Conservation (phyloP, 2,113 vertebrate genomes). For the Peromyscus polionotus region DNA sequence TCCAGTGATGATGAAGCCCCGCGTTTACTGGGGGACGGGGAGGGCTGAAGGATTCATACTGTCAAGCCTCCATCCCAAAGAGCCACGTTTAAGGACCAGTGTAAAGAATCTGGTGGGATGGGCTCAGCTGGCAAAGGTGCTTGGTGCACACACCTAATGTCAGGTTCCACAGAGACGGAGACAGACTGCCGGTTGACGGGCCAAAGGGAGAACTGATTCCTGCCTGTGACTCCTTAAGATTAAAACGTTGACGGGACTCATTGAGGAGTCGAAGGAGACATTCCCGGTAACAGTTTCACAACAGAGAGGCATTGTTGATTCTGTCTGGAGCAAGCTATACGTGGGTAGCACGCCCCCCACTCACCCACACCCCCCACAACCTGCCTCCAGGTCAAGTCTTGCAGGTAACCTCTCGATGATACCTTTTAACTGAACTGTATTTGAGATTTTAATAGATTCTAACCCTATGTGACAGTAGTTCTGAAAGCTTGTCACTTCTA, state of each 20-base stretch:
- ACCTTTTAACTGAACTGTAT: constrained; percentile 38
- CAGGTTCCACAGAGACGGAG: background rate
- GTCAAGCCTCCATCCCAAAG: background rate
- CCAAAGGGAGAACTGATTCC: background rate
- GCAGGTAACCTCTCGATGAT: background rate
- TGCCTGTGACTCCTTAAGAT: background rate
- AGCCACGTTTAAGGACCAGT: background rate
- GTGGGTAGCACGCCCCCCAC: background rate
- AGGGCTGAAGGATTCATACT: background rate
- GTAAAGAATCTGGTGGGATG: background rate
- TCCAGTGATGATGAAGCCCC: background rate
- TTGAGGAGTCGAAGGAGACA: background rate
- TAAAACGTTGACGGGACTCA: background rate
- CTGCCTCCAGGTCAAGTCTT: background rate
- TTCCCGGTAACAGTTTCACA: constrained; percentile 5
- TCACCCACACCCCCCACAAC: background rate
- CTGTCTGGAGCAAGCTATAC: background rate
- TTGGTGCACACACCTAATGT: background rate
- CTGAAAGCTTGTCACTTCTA: background rate
- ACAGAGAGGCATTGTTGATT: background rate
- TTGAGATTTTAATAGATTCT: constrained; percentile 49
- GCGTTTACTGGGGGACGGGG: background rate
- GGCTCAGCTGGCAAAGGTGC: background rate
- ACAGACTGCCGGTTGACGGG: background rate
- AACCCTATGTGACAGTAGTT: background rate